Percentiles rank a stretch among this genome's conserved stretches.
Evolutionary conservation across 2,797 vertebrate genomes (phyloP).

Genomic region (Gymnothorax reevesii): DNA sequence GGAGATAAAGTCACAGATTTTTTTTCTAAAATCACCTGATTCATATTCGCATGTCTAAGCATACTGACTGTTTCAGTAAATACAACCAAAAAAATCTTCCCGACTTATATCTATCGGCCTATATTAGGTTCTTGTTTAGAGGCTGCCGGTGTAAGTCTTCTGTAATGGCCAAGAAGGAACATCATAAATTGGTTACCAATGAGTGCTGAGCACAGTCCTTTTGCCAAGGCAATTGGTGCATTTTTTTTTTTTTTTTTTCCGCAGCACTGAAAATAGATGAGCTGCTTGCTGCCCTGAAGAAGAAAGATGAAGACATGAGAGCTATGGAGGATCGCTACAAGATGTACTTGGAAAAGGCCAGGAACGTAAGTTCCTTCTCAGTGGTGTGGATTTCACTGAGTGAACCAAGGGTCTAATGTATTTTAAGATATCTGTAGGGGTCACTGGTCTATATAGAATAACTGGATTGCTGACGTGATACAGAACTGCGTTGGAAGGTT

Average conservation of each 20-base stretch:
- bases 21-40: too few relatives aligned
- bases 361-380: constrained; percentile 80
- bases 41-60: too few relatives aligned
- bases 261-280: constrained; percentile 87
- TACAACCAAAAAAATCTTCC: too few relatives aligned
- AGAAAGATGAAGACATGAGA: constrained; percentile 98
- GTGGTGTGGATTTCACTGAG: neutral
- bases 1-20: too few relatives aligned
- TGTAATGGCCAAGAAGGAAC: too few relatives aligned
- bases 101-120: too few relatives aligned
- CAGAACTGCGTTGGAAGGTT: too few relatives aligned
- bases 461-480: too few relatives aligned
- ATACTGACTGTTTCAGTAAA: too few relatives aligned
- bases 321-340: constrained; percentile 99
- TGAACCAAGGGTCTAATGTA: neutral
- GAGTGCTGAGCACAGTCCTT: neutral
- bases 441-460: neutral
- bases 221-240: neutral
- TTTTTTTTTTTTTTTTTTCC: constrained; percentile 2
- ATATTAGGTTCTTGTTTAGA: too few relatives aligned
- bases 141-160: too few relatives aligned
- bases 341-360: constrained; percentile 97
- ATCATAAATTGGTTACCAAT: too few relatives aligned
- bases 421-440: neutral
- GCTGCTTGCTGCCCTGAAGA: constrained; percentile 88